phyloP scores from a whole-genome alignment of 2,888 invertebrate genomes.

The Caenorhabditis drosophilae region DNA sequence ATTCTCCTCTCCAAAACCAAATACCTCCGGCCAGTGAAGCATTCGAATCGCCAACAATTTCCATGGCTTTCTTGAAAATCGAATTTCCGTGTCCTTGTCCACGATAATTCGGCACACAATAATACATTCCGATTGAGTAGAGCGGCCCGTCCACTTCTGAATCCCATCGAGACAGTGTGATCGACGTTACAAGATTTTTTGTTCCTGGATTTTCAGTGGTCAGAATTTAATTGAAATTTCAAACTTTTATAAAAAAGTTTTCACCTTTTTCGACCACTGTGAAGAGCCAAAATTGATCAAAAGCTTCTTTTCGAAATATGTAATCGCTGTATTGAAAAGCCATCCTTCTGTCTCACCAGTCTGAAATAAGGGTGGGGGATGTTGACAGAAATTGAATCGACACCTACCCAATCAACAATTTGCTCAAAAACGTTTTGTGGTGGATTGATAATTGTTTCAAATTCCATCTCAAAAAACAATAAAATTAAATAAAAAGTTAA shows the following conservation, averaged over 20 bases:
- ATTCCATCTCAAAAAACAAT: conserved; percentile 5
- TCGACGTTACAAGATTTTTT: conserved; percentile 8
- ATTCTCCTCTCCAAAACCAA: no score
- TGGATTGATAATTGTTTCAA: conserved; percentile 31
- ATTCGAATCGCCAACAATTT: conserved; percentile 14
- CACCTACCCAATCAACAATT: conserved; percentile 20
- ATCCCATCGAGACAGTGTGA: conserved; percentile 12
- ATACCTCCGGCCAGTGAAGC: conserved; percentile 3
- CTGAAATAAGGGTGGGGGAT: no score
- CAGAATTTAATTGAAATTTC: no score
- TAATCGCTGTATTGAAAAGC: conserved; percentile 32
- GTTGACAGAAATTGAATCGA: no score
- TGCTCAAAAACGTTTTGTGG: conserved; percentile 30
- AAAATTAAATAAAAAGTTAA: conserved; percentile 5
- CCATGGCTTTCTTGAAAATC: conserved; percentile 15
- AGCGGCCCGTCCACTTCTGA: conserved; percentile 5
- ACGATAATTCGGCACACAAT: conserved; percentile 12
- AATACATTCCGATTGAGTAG: conserved; percentile 13
- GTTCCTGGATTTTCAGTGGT: conserved; percentile 6
- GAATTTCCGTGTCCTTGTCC: conserved; percentile 6
- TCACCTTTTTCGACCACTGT: conserved; percentile 36
- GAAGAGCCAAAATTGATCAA: conserved; percentile 33
- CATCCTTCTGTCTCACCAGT: conserved; percentile 36
- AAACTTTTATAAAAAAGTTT: no score
- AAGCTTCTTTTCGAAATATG: conserved; percentile 27